Base-by-base conservation (phyloP, 1,140 invertebrate genomes). In the Cherax quadricarinatus region DNA sequence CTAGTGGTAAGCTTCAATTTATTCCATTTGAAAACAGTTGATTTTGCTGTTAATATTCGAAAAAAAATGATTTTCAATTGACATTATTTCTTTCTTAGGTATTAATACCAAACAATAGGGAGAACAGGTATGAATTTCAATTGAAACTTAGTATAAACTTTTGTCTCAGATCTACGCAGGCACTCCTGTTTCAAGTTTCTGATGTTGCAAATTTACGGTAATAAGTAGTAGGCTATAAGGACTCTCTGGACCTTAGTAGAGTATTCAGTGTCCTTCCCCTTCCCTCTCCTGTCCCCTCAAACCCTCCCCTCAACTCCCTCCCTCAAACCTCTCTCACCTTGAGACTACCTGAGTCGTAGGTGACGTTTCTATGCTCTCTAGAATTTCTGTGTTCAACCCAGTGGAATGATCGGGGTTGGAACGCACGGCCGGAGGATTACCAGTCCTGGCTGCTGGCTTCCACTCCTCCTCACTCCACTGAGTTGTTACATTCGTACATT, bases 101-200 rank as follows among this genome's bases (percentile, higher is more conserved):
- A 83, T 83, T 60, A 83, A 53, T 83, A 70, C 70, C 70, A 24
- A 62, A 70, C 49, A 73, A n/a, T 86, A 73, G 85, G 62, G 85
- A 86, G 48, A 57, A 24, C 24, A 83, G 21, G 51, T 83, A 83
- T 21, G 81, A 83, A 75, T 75, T n/a, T 75, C 24, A 83, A 60
- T 83, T 83, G 51, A 83, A 60, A 53, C 81, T 83, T 83, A 60
- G 81, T 86, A n/a, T 51, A 51, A 86, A 86, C 62, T 73, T 86
- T 66, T 86, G 70, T 75, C 85, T 86, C 85, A 86, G 85, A 86
- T 86, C 85, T 75, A 75, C 70, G 70, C 85, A 86, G 85, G 75
- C 85, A 75, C 75, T 86, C 85, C 70, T 86, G 85, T 66, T 86
- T 86, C 85, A 86, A 86, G 85, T 86, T 86, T 86, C 62, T 86